These are phyloP conservation scores for Xestia rhomboidea DNA, from an alignment of 2,888 invertebrate species.

Conservation along the genomic window DNA sequence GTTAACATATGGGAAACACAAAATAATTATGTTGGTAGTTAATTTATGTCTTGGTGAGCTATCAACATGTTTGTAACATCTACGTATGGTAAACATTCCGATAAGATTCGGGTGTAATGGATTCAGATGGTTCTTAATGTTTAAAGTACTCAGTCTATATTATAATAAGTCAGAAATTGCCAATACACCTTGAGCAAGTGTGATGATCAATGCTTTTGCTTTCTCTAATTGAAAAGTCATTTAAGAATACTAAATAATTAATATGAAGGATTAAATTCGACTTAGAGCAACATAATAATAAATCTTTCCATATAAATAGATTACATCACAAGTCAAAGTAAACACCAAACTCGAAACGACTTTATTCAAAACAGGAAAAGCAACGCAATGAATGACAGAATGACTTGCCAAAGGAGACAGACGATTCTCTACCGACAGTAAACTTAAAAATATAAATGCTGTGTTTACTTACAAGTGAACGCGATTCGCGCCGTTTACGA, in stretches of 20 bases:
- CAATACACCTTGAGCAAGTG: background rate
- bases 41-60: background rate
- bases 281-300: background rate
- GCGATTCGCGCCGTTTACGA: constrained; percentile 64
- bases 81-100: background rate
- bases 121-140: background rate
- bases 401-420: constrained; percentile 47
- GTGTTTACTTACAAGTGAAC: constrained; percentile 65
- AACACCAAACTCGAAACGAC: constrained; percentile 37
- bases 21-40: constrained; percentile 6
- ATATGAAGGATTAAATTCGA: background rate
- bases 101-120: background rate
- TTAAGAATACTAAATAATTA: no score
- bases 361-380: constrained; percentile 36
- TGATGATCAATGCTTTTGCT: no score
- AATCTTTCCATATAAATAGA: constrained; percentile 6
- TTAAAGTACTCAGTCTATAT: background rate
- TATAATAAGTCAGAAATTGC: background rate
- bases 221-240: no score
- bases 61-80: background rate
- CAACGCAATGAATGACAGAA: constrained; percentile 44
- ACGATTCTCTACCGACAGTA: constrained; percentile 51
- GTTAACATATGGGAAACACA: constrained; percentile 15
- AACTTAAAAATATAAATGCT: constrained; percentile 68
- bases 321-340: constrained; percentile 10